Percentiles rank a stretch among this genome's conserved stretches.
Evolutionary conservation across 2,113 vertebrate genomes (phyloP).

Genomic region (Perca schrenkii): DNA sequence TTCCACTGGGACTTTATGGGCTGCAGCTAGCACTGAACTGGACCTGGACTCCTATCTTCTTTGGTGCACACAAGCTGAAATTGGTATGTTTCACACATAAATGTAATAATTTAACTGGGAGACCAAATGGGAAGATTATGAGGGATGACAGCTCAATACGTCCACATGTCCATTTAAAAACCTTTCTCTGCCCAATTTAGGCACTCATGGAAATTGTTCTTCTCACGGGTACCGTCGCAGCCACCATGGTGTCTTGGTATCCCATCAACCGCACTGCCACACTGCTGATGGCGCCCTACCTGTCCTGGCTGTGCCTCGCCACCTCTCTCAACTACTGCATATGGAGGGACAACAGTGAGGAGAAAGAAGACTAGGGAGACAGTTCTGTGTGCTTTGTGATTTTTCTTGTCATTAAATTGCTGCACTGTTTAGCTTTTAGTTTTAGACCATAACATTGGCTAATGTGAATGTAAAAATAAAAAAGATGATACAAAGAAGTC

Average conservation of each 20-base stretch:
- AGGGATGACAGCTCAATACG: too few relatives aligned
- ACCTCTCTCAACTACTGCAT: conserved; percentile 87
- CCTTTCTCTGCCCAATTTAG: conserved; percentile 63
- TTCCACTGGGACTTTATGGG: conserved; percentile 91
- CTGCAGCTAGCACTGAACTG: conserved; percentile 91
- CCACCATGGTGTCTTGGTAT: conserved; percentile 88
- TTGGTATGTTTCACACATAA: conserved; percentile 77
- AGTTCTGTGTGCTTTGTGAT: background rate
- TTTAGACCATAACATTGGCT: background rate
- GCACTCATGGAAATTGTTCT: conserved; percentile 85
- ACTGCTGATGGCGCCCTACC: conserved; percentile 89
- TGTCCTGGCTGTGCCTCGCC: conserved; percentile 91
- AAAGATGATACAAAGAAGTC: too few relatives aligned
- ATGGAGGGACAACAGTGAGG: conserved; percentile 90
- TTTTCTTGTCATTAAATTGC: background rate
- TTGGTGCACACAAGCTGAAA: conserved; percentile 85
- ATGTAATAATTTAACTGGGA: background rate
- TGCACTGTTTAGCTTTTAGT: background rate
- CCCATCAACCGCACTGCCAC: conserved; percentile 86
- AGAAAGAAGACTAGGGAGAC: conserved; percentile 67
- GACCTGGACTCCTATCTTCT: conserved; percentile 90
- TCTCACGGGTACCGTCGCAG: conserved; percentile 85
- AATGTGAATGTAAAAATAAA: too few relatives aligned
- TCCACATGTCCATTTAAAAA: background rate
- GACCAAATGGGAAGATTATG: background rate